Evolutionary conservation across 2,113 vertebrate genomes (phyloP).

Genomic region (Salminus brasiliensis): DNA sequence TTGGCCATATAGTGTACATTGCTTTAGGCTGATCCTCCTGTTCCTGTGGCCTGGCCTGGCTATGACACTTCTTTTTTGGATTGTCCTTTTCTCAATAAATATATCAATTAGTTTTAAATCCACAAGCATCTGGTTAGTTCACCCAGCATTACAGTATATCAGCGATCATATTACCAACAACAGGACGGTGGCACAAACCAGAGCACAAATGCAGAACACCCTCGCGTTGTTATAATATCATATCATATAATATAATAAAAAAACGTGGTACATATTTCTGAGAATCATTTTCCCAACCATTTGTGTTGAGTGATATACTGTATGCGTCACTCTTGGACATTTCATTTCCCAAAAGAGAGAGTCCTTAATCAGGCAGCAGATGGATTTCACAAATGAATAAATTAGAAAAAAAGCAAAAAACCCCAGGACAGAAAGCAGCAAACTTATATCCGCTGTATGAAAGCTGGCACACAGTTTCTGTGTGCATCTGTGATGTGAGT

Average conservation of each 20-base stretch:
- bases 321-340: constrained; percentile 6
- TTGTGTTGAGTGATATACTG: constrained; percentile 21
- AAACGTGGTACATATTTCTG: constrained; percentile 20
- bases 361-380: constrained; percentile 22
- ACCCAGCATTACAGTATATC: neutral
- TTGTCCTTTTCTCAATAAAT: no score
- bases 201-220: neutral
- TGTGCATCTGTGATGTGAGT: constrained; percentile 2
- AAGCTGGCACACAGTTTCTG: neutral
- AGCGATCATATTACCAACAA: neutral
- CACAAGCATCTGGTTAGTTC: no score
- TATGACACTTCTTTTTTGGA: no score
- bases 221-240: neutral
- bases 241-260: no score
- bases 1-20: no score
- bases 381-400: constrained; percentile 33
- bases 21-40: no score
- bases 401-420: neutral
- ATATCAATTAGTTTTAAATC: no score
- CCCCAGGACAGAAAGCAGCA: neutral
- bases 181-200: neutral
- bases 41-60: no score
- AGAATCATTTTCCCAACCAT: constrained; percentile 11
- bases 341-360: constrained; percentile 14
- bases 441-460: neutral